Percentiles rank a stretch among this genome's conserved stretches.
Evolutionary conservation across 1,140 invertebrate genomes (phyloP).

Genomic region (Thaumetopoea pityocampa): DNA sequence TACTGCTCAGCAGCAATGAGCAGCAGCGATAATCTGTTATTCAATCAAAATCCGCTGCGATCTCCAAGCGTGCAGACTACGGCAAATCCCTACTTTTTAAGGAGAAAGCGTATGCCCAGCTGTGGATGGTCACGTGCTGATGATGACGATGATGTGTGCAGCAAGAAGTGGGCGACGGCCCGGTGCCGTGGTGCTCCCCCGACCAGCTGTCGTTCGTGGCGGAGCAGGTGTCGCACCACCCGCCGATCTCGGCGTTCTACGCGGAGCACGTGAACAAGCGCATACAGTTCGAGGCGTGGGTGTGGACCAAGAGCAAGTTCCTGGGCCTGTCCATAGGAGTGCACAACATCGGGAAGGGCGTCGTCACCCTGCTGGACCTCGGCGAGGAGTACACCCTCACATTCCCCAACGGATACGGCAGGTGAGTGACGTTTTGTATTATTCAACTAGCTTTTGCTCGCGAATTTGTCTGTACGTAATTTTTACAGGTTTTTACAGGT

Average conservation of each 20-base stretch:
- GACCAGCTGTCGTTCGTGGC: slow-evolving; percentile 94
- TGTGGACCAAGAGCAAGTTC: slow-evolving; percentile 99
- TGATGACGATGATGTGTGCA: no score
- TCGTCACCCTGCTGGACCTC: slow-evolving; percentile 87
- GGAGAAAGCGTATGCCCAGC: no score
- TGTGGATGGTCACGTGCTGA: no score
- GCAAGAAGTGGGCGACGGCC: slow-evolving; percentile 82
- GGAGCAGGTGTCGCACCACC: slow-evolving; percentile 99
- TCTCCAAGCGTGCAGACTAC: no score
- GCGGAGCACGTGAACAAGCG: slow-evolving; percentile 94
- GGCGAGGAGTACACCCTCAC: slow-evolving; percentile 95
- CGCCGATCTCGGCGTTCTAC: slow-evolving; percentile 98
- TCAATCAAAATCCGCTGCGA: not conserved
- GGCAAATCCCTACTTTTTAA: no score
- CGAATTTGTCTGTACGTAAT: no score
- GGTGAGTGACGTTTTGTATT: slow-evolving; percentile 60
- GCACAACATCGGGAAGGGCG: slow-evolving; percentile 90
- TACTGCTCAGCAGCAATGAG: no score
- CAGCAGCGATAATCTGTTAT: no score
- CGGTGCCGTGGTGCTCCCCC: slow-evolving; percentile 87
- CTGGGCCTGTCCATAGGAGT: slow-evolving; percentile 96
- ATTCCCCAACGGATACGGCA: slow-evolving; percentile 97
- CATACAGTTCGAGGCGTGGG: slow-evolving; percentile 93
- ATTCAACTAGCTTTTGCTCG: not conserved
- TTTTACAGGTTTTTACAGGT: no score